Evolutionary conservation across 2,888 invertebrate species (phyloP).

Genomic region (Dasysyrphus albostriatus): DNA sequence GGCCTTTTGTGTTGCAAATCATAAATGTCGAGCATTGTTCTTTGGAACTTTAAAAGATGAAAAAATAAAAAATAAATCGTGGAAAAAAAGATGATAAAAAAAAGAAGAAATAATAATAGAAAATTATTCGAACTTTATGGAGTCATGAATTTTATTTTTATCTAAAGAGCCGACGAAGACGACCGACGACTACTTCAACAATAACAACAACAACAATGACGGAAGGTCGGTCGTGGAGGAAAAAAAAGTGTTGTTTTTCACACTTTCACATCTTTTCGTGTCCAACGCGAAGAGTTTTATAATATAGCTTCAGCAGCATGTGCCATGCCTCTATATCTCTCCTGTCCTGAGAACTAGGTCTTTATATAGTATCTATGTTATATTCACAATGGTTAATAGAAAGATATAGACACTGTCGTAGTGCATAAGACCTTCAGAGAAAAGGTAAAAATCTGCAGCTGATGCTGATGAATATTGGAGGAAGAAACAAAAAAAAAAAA

Average conservation of each 20-base stretch:
- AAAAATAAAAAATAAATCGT: conserved; percentile 17
- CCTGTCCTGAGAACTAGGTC: conserved; percentile 58
- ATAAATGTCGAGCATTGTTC: conserved; percentile 25
- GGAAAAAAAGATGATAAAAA: conserved; percentile 1
- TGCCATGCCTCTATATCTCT: background rate
- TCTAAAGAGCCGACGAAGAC: conserved; percentile 20
- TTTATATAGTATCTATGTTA: background rate
- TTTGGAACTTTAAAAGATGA: background rate
- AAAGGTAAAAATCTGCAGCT: background rate
- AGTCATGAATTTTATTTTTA: conserved; percentile 22
- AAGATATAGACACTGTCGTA: conserved; percentile 1
- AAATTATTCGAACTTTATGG: conserved; percentile 65
- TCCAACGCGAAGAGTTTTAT: background rate
- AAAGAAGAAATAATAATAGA: conserved; percentile 49
- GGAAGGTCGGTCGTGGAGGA: conserved; percentile 16
- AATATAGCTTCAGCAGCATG: conserved; percentile 27
- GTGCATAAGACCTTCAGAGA: conserved; percentile 1
- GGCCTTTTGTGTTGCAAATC: conserved; percentile 38
- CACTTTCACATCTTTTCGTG: conserved; percentile 63
- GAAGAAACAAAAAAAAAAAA: conserved; percentile 5
- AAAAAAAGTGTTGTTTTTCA: conserved; percentile 54
- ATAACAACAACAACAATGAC: background rate
- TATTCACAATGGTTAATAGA: conserved; percentile 23
- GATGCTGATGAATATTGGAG: conserved; percentile 25
- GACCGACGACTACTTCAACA: background rate